Evolutionary conservation across 2,113 vertebrate species (phyloP), one percentile per base, ranked within the genome.

Genomic region (Clarias macrocephalus): DNA sequence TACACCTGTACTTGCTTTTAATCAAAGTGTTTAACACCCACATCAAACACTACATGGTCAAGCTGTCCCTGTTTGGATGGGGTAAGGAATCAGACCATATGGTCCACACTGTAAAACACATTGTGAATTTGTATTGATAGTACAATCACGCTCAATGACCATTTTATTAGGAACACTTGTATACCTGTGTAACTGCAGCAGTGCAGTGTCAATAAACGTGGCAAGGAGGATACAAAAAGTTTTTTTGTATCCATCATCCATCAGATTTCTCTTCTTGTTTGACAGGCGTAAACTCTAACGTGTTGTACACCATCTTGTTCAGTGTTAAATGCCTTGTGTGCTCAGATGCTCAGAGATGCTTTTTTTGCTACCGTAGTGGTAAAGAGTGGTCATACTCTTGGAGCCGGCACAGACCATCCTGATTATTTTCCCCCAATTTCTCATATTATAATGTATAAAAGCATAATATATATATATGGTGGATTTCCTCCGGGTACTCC

Each of bases 1-100:
- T 95, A 21, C 95, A 95, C 85, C 90, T 95, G 12, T 94, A 94
- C 70, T 80, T 95, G 0, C 80, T 94, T 85, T 80, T 95, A 12
- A 85, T 95, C 1, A 93, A 92, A 89, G 95, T 95, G 72, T 95
- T 92, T 30, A 94, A 95, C 88, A 94, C 88, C 73, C 57, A 93
- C 89, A 91, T 93, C 90, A 92, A 68, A 57, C 42, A 87, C 86
- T 95, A 95, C 91, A 65, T 94, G 84, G 0, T 90, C 62, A 95
- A 95, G 33, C 85, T 95, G 83, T 94, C 93, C 1, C 42, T 93
- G 3, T 48, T 75, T 3, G 94, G 94, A 82, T 95, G 95, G 94
- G 95, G 95, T 95, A 72, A 95, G 93, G 19, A 62, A 62, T 25
- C 70, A 1, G 5, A 4, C 33, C 28, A 72, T 21, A 13, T 65